Evolutionary conservation across 2,888 invertebrate species (phyloP).

Genomic region (Limnephilus marmoratus): DNA sequence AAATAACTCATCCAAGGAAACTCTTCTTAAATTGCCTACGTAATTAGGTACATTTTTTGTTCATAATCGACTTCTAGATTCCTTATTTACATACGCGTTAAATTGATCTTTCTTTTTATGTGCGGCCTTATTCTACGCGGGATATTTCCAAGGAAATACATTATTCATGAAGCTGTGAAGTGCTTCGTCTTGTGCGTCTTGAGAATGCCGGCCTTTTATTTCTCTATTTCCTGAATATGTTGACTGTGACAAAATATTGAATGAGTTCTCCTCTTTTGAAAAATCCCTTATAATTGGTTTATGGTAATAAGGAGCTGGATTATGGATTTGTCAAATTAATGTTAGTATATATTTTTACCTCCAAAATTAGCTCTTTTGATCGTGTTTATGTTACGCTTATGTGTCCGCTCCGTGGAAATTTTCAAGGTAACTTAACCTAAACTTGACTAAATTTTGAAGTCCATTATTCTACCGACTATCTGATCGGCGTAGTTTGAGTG

Average conservation of each 20-base stretch:
- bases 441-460: background rate
- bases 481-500: background rate
- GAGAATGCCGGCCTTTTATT: background rate
- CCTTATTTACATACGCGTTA: constrained; percentile 33
- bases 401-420: background rate
- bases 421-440: background rate
- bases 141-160: constrained; percentile 14
- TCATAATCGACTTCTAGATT: background rate
- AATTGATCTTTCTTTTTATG: constrained; percentile 40
- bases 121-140: constrained; percentile 22
- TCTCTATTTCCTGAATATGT: constrained; percentile 29
- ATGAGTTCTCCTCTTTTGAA: background rate
- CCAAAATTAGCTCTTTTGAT: background rate
- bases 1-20: background rate
- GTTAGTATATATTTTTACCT: background rate
- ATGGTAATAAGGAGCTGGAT: background rate
- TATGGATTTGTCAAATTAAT: background rate
- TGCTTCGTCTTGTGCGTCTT: background rate
- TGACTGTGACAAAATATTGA: constrained; percentile 32
- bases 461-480: background rate
- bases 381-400: background rate
- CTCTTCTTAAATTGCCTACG: background rate
- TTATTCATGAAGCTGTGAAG: constrained; percentile 37
- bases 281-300: background rate
- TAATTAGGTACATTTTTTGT: background rate